Evolutionary conservation across 2,888 invertebrate genomes (phyloP).

Genomic region (Ischnus inquisitorius): DNA sequence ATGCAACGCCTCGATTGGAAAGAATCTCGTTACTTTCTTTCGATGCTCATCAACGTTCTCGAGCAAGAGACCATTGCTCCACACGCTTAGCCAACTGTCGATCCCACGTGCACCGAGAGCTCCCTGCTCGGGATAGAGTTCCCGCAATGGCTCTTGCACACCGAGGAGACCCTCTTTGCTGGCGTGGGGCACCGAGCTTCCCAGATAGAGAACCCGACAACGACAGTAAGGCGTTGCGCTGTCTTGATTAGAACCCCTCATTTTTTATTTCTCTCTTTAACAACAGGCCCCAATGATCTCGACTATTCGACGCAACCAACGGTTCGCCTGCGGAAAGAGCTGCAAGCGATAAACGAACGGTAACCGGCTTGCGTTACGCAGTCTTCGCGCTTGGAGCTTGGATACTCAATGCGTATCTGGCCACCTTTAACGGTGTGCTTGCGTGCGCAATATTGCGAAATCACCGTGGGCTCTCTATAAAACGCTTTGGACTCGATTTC

Average conservation of each 20-base stretch:
- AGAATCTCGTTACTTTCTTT: slow-evolving; percentile 97
- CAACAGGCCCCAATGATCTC: neutral
- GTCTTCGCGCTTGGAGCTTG: too few species aligned
- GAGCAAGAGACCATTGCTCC: slow-evolving; percentile 97
- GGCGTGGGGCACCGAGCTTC: slow-evolving; percentile 98
- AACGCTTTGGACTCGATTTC: slow-evolving; percentile 72
- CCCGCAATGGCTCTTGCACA: slow-evolving; percentile 98
- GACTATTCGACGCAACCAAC: neutral
- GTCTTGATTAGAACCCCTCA: slow-evolving; percentile 86
- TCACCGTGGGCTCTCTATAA: slow-evolving; percentile 19
- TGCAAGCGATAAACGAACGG: slow-evolving; percentile 19
- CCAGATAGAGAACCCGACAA: slow-evolving; percentile 98
- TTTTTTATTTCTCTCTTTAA: slow-evolving; percentile 61
- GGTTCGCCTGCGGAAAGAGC: neutral
- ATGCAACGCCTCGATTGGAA: slow-evolving; percentile 97
- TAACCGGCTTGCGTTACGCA: slow-evolving; percentile 14
- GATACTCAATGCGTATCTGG: neutral
- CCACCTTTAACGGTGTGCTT: neutral
- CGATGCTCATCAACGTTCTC: slow-evolving; percentile 99
- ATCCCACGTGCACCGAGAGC: slow-evolving; percentile 95
- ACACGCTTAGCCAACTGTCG: slow-evolving; percentile 98
- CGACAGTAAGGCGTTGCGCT: slow-evolving; percentile 98
- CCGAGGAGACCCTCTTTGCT: slow-evolving; percentile 99
- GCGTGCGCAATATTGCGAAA: slow-evolving; percentile 67
- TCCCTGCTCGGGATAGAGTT: slow-evolving; percentile 98